Evolutionary conservation across 2,888 invertebrate species (phyloP).

Genomic region (Leptinotarsa tumamoca): DNA sequence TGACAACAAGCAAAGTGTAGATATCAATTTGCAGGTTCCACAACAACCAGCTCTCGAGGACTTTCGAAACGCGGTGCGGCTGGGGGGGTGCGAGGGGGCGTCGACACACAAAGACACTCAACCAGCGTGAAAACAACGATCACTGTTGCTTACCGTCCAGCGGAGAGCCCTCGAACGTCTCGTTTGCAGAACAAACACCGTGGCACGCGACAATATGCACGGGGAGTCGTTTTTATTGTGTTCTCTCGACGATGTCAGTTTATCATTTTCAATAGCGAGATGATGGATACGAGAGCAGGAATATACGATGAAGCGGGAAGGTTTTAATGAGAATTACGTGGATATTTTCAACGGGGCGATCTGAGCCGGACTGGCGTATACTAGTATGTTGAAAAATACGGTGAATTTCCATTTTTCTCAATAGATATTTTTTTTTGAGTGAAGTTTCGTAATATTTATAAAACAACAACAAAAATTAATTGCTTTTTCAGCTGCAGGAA

Average conservation of each 20-base stretch:
- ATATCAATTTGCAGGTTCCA: background rate
- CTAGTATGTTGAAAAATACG: too few species aligned
- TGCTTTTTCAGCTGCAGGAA: too few species aligned
- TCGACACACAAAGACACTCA: constrained; percentile 3
- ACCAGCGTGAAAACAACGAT: constrained; percentile 37
- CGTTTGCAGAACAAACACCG: constrained; percentile 49
- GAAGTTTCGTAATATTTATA: too few species aligned
- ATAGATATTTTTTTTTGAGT: too few species aligned
- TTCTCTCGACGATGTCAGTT: background rate
- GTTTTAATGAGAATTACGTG: constrained; percentile 10
- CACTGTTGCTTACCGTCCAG: constrained; percentile 48
- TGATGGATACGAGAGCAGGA: constrained; percentile 1
- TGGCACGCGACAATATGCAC: constrained; percentile 39
- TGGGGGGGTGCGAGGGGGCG: background rate
- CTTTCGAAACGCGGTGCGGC: background rate
- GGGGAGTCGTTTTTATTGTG: background rate
- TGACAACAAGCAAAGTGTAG: constrained; percentile 1
- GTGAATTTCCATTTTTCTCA: too few species aligned
- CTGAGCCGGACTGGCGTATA: background rate
- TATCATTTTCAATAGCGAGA: constrained; percentile 12
- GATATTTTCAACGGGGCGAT: background rate
- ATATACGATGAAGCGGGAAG: background rate
- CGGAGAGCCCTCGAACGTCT: constrained; percentile 45
- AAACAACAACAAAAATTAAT: too few species aligned
- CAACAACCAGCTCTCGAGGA: constrained; percentile 1